Conservation (phyloP, 2,888 invertebrate species). For the Nephrotoma guestfalica region DNA sequence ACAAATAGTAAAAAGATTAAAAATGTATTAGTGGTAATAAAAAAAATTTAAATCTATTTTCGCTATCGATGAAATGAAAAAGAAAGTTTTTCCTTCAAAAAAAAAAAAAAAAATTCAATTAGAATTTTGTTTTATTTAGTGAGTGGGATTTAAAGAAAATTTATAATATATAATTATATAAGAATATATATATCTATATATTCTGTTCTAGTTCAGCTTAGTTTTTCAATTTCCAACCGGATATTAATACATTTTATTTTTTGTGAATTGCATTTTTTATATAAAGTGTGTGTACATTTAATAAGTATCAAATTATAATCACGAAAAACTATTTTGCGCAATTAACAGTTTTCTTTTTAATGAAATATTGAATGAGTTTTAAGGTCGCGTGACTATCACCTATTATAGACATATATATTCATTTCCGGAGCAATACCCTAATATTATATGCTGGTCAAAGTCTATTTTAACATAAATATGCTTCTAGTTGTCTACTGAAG, state of each 20-base stretch:
- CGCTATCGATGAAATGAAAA: neutral
- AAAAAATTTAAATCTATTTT: neutral
- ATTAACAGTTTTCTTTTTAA: neutral
- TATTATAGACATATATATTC: neutral
- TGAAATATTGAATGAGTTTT: neutral
- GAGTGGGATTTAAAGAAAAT: neutral
- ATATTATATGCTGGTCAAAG: neutral
- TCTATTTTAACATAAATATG: neutral
- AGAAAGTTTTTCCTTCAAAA: neutral
- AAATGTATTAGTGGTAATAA: neutral
- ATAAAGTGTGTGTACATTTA: neutral
- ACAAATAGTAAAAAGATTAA: neutral
- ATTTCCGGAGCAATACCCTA: neutral
- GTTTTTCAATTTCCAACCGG: neutral
- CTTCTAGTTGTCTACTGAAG: too few relatives aligned
- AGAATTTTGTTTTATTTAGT: neutral
- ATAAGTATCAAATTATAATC: neutral
- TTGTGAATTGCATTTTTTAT: neutral
- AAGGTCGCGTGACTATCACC: neutral
- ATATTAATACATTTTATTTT: neutral
- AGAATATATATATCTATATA: neutral
- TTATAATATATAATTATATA: neutral
- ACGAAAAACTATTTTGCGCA: neutral
- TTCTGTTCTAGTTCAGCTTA: neutral
- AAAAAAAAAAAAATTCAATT: neutral